Evolutionary conservation across 2,888 invertebrate species (phyloP), one percentile per base, ranked within the genome.

Genomic region (Scaptomyza cyrtandrae): DNA sequence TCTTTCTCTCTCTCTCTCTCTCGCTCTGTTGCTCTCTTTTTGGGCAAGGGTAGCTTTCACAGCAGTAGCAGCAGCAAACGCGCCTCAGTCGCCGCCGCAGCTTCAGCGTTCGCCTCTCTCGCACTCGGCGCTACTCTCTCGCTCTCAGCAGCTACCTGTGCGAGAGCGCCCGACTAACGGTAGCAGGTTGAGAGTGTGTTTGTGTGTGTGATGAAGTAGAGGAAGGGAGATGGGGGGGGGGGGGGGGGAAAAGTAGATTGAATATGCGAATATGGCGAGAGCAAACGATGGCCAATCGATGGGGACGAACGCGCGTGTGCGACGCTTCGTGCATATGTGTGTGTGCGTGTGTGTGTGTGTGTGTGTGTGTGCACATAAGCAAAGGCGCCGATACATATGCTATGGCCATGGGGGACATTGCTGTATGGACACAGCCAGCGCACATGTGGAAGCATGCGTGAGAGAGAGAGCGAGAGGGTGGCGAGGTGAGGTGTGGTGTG

Each of bases 301-400:
- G 86, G 71, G 81, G 81, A 68, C 76, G 79, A 86, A 79, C 77
- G 83, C 83, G 83, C 86, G 79, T 83, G 83, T 83, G 83, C 83
- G 83, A 83, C 83, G 69, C 86, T 10, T 79, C 75, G 62, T 77
- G 64, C 60, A 55, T 35, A 48, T 68, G 48, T 70, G 59, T 65
- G 70, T 39, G 49, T 67, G 55, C 27, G 46, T n/a, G 43, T 46
- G 55, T 19, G 60, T 35, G 65, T 31, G 70, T 24, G 50, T 14
- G 52, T 29, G 65, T 49, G 57, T 43, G 57, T 48, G 44, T 24
- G 53, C 16, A 54, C n/a, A 48, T 16, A 19, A 44, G 57, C 19
- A 58, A 68, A 73, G 72, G 76, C 86, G 77, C 77, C 81, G 60
- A 71, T 85, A 76, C 81, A 80, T 80, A 84, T 80, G 84, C 79